Conservation (phyloP, 2,113 vertebrate genomes). For the Actenoides lindsayi region DNA sequence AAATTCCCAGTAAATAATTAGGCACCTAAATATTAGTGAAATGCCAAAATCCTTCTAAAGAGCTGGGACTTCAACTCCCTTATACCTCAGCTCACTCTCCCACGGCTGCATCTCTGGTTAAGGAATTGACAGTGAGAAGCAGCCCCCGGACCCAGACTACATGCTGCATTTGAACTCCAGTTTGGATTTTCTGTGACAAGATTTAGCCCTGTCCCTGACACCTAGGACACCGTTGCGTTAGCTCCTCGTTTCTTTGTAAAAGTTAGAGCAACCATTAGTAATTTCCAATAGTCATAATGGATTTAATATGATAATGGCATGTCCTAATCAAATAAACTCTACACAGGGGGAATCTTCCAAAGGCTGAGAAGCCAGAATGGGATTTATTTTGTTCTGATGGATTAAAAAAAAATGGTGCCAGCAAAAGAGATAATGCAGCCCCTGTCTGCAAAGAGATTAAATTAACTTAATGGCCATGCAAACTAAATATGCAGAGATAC, state of each 20-base stretch:
- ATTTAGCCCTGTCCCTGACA: not conserved
- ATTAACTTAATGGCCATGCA: constrained; percentile 47
- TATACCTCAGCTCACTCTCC: not conserved
- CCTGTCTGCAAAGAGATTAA: constrained; percentile 19
- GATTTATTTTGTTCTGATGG: constrained; percentile 34
- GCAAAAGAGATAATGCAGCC: constrained; percentile 26
- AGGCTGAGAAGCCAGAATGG: not conserved
- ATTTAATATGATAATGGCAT: constrained; percentile 31
- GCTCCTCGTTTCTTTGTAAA: not conserved
- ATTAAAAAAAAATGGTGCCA: constrained; percentile 24
- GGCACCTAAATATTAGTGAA: not conserved
- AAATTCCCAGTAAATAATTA: not conserved
- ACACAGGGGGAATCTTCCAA: not conserved
- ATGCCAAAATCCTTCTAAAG: not conserved
- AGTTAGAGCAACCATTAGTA: not conserved
- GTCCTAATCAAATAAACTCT: constrained; percentile 34
- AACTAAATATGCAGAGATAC: constrained; percentile 6
- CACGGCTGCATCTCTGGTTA: not conserved
- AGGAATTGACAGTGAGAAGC: not conserved
- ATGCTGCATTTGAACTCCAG: not conserved
- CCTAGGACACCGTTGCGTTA: not conserved
- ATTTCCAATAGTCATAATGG: constrained; percentile 24
- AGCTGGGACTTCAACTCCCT: not conserved
- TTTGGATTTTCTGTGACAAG: not conserved
- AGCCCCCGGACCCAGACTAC: not conserved